Percentiles rank a stretch among this genome's conserved stretches.
These are phyloP conservation scores for Azorinus chamasolen DNA, from an alignment of 2,888 invertebrate genomes.

Conservation along the genomic window DNA sequence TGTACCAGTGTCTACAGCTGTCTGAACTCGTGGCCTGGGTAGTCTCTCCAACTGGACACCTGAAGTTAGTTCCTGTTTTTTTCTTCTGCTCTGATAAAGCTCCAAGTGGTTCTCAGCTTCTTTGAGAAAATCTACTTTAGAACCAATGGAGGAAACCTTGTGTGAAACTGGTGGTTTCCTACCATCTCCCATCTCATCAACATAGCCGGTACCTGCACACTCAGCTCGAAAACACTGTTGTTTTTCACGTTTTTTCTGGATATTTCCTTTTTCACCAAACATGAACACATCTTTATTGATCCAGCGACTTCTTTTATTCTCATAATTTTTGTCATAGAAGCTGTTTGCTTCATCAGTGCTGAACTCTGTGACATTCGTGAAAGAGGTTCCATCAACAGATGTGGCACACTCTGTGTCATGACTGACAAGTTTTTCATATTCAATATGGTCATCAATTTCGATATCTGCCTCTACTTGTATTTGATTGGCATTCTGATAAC, in stretches of 20 bases:
- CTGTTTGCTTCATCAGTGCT: constrained; percentile 49
- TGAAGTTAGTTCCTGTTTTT: constrained; percentile 1
- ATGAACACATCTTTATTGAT: constrained; percentile 39
- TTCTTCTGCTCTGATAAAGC: constrained; percentile 22
- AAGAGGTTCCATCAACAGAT: constrained; percentile 37
- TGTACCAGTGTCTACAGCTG: background rate
- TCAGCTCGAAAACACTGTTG: background rate
- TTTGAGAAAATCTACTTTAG: constrained; percentile 38
- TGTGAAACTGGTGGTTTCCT: constrained; percentile 46
- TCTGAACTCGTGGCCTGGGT: background rate
- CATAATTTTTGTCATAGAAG: constrained; percentile 40
- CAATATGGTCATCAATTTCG: background rate
- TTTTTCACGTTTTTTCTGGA: background rate
- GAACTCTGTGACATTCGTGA: constrained; percentile 58
- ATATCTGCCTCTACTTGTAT: too few relatives aligned
- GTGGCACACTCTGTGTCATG: too few relatives aligned
- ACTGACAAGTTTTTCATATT: too few relatives aligned
- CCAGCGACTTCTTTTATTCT: constrained; percentile 38
- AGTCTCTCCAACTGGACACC: constrained; percentile 24
- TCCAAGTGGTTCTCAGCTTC: constrained; percentile 45
- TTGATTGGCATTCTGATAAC: too few relatives aligned
- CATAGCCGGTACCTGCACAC: background rate
- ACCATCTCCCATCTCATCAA: constrained; percentile 58
- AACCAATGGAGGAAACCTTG: constrained; percentile 1
- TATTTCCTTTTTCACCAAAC: constrained; percentile 11